Conservation (phyloP, 2,888 invertebrate species). For the Polydrusus pterygomalis region DNA sequence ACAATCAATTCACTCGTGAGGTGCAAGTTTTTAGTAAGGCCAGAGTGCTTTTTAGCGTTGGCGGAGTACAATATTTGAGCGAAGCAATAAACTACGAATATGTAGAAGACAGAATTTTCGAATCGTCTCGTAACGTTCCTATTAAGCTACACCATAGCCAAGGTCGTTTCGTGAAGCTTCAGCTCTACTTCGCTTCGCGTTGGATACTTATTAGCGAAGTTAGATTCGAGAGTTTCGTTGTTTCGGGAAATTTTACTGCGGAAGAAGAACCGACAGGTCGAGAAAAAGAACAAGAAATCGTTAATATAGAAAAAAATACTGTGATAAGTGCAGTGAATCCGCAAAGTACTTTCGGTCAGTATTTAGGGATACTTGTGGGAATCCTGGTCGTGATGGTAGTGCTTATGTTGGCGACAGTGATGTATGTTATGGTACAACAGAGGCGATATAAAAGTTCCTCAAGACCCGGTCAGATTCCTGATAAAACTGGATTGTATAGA, state of each 20-base stretch:
- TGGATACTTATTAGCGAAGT: constrained; percentile 95
- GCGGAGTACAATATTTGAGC: constrained; percentile 83
- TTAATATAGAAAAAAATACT: constrained; percentile 62
- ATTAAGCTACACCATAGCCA: constrained; percentile 88
- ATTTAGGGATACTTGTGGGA: constrained; percentile 68
- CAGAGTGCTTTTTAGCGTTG: constrained; percentile 86
- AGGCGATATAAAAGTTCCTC: constrained; percentile 67
- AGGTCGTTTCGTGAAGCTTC: constrained; percentile 86
- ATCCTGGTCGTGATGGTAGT: constrained; percentile 69
- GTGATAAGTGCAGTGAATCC: constrained; percentile 67
- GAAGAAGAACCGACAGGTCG: constrained; percentile 62
- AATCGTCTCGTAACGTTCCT: constrained; percentile 86
- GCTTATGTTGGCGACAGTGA: constrained; percentile 67
- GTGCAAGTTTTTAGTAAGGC: constrained; percentile 90
- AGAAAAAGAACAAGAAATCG: constrained; percentile 45
- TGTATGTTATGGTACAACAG: constrained; percentile 69
- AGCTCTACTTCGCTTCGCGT: constrained; percentile 84
- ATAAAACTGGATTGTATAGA: constrained; percentile 69
- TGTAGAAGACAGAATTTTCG: constrained; percentile 86
- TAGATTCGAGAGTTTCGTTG: constrained; percentile 82
- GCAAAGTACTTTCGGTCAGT: constrained; percentile 65
- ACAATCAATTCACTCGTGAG: constrained; percentile 89
- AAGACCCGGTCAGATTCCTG: constrained; percentile 65
- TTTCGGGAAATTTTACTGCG: constrained; percentile 68
- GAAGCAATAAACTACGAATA: constrained; percentile 84